phyloP scores from a whole-genome alignment of 2,797 vertebrate species.

The Amphiprion clarkii region DNA sequence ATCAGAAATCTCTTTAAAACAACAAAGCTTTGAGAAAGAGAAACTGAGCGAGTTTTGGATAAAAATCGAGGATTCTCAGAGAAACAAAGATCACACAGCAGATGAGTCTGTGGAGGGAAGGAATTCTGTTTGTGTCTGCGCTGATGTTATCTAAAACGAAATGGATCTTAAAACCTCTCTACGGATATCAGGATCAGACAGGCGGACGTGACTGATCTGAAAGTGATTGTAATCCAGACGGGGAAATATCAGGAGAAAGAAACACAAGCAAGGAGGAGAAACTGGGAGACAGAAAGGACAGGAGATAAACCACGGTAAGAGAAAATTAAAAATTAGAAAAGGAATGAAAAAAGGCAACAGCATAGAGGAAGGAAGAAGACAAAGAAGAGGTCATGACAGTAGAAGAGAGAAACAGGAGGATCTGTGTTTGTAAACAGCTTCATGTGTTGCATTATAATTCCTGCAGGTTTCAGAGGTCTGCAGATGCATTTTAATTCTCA shows the following conservation, averaged over 20 bases:
- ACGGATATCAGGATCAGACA: not conserved
- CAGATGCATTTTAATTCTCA: not conserved
- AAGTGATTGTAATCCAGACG: conserved; percentile 4
- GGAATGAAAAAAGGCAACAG: too few relatives aligned
- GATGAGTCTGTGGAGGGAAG: conserved; percentile 7
- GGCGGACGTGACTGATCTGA: not conserved
- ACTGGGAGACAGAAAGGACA: not conserved
- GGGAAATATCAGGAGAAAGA: conserved; percentile 1
- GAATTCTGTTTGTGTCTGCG: not conserved
- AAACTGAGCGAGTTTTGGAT: not conserved
- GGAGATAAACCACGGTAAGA: too few relatives aligned
- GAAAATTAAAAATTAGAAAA: too few relatives aligned
- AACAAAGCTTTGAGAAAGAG: not conserved
- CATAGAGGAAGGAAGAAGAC: not conserved
- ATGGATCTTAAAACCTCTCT: conserved; percentile 13
- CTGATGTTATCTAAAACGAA: not conserved
- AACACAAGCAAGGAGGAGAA: not conserved
- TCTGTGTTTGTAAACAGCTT: not conserved
- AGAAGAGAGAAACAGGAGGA: not conserved
- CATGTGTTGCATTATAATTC: conserved; percentile 24
- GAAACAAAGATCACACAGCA: not conserved
- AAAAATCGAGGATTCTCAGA: not conserved
- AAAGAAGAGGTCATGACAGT: not conserved
- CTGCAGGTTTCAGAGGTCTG: conserved; percentile 30
- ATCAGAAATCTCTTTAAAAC: not conserved